Evolutionary conservation across 1,140 invertebrate genomes (phyloP), one percentile per base, ranked within the genome.

Genomic region (Schlechtendalia chinensis): DNA sequence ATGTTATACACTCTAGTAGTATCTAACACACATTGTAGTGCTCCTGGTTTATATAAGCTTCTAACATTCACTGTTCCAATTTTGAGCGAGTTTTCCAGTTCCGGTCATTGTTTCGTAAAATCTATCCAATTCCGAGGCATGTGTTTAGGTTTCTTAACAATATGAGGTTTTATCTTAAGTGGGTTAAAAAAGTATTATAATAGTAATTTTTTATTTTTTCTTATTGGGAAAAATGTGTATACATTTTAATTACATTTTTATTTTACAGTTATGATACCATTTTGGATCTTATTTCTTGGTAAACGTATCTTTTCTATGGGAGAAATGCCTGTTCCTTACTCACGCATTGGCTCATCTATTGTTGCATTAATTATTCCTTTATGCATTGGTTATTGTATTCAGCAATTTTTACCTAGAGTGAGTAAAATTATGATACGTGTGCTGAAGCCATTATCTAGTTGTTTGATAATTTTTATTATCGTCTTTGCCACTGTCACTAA

Each of bases 211-310:
- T n/a, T n/a, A n/a, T n/a, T n/a, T 39, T 39, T 39, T 39, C 3
- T 4, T 39, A 39, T 39, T 39, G 32, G 3, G 3, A 4, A 8
- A 39, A 39, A 8, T 39, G 8, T 8, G 32, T 17, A 61, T 61
- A 29, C 6, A 29, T 63, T 63, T 10, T 29, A 32, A 29, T 47
- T 54, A 81, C 83, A 82, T 75, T 27, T 84, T 84, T 84, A 82
- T 85, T 82, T 88, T 88, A 11, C 86, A 95, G 94, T 87, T n/a
- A 93, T 97, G 87, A 96, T 99, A 89, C 96, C 96, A 0, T 85
- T 96, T 1, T 98, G 97, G 97, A 87, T 97, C n/a, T 95, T 96
- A 84, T 94, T 95, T 0, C 88, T 98, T n/a, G 96, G 96, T 0
- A 89, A 88, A 82, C 87, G 91, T 24, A 91, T 97, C n/a, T 94